A percentile compares a stretch with the other conserved stretches of the same genome.
Conservation (phyloP, 2,888 invertebrate genomes). For the Mantis religiosa region DNA sequence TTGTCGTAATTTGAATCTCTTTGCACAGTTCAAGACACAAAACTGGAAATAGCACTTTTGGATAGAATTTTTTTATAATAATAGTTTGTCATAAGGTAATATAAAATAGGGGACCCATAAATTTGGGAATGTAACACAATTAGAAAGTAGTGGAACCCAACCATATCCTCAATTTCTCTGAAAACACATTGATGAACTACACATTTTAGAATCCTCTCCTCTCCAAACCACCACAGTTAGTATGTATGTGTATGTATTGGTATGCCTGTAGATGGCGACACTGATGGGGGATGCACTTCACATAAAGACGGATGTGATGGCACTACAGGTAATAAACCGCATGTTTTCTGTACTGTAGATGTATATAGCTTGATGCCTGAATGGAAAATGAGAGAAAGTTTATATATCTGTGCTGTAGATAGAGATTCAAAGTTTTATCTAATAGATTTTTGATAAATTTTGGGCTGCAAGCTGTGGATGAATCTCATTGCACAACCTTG, state of each 20-base stretch:
- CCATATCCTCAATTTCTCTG: neutral
- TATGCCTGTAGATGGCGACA: slow-evolving; percentile 50
- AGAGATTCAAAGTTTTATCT: neutral
- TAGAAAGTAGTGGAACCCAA: neutral
- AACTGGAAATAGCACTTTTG: neutral
- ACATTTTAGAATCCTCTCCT: neutral
- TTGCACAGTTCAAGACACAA: neutral
- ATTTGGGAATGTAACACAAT: neutral
- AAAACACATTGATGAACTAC: neutral
- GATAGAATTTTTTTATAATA: neutral
- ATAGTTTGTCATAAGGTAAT: too few relatives aligned
- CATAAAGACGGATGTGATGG: slow-evolving; percentile 92
- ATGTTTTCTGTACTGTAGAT: neutral
- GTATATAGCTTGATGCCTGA: neutral
- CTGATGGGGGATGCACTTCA: slow-evolving; percentile 79
- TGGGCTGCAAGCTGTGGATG: neutral
- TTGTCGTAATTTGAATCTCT: neutral
- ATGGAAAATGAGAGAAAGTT: neutral
- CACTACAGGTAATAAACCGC: slow-evolving; percentile 65
- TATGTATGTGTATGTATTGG: slow-evolving; percentile 28
- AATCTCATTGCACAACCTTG: neutral
- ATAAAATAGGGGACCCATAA: neutral
- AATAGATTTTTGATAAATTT: neutral
- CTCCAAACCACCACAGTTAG: neutral
- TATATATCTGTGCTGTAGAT: neutral